Base-by-base conservation (phyloP, 2,113 vertebrate species). In the Potamarius usumacintae region DNA sequence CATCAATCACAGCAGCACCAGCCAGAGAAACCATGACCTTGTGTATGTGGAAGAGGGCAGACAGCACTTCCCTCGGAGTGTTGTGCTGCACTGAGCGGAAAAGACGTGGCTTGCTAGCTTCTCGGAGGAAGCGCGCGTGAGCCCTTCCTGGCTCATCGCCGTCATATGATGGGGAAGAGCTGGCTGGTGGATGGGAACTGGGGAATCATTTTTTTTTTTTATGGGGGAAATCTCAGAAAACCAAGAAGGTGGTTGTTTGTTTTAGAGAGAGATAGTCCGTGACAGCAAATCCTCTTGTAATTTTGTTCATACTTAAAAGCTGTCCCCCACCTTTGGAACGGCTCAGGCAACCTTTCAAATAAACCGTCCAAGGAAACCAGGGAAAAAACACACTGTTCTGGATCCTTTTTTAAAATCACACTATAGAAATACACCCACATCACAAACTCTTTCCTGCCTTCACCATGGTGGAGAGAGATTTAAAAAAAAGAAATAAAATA, bases 401-500 rank as follows among this genome's bases (percentile, higher is more conserved):
- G 4, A 81, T 69, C 30, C 22, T 42, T 82, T 63, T 65, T 76
- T 30, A 62, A 83, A 82, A 48, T 57, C 77, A 18, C 30, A 62
- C 69, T 9, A 84, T 72, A 71, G 84, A 42, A 85, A 57, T 17
- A 0, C 42, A 17, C 55, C 84, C 89, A 90, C 90, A 89, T 93
- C 91, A 92, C 93, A 93, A 87, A 18, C 34, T 87, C 69, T 5
- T 69, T 85, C 78, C n/a, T 53, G 82, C 42, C 83, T 85, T 91
- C 74, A 87, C 81, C 53, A 85, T 88, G 79, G 42, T 76, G 78
- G 82, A 63, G 67, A 69, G 25, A 88, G 65, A 67, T 6, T 88
- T 90, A 92, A n/a, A n/a, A n/a, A n/a, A 30, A 30, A 1, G 1
- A 83, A 84, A 90, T 87, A 77, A 22, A 91, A 92, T 83, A 81